Base-by-base conservation (phyloP, 2,888 invertebrate species). In the Drosophila monieri region DNA sequence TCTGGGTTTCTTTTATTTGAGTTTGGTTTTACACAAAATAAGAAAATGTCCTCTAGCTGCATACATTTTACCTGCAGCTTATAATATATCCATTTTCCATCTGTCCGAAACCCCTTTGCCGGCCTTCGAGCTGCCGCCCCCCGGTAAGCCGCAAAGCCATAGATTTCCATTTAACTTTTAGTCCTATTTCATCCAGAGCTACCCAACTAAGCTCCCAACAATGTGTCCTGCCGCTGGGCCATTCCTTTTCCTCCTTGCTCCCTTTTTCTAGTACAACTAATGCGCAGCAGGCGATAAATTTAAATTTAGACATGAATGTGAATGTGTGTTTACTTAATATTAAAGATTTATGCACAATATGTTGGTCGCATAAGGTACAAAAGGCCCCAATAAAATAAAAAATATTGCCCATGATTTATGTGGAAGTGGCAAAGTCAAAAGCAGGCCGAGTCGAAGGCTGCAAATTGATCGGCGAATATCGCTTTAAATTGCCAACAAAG, bases 111-210 rank as follows among this genome's bases (percentile, higher is more conserved):
- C 43, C 44, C 62, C 30, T 69, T 69, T 54, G n/a, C 37, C 54
- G 46, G 23, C n/a, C 21, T 14, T 62, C 46, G 27, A 27, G 27
- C 8, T 9, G 27, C 52, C 55, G 48, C 60, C 41, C 49, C 41
- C 57, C 12, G 56, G 53, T 77, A 84, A 84, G 81, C 73, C 78
- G 57, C 69, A 78, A 80, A 80, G 85, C 78, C 81, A 80, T 84
- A 80, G 85, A 80, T 80, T 80, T 80, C 78, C 81, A 80, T 80
- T 80, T 84, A 80, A 80, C 74, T 78, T 78, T 74, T 78, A 80
- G 80, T 73, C 78, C 78, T 68, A 76, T 66, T 60, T 74, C 60
- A 67, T 64, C 62, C 79, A 62, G 56, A 67, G 52, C 57, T 62
- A 66, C 46, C 35, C 27, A n/a, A 23, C 49, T 64, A 62, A 55